These are phyloP conservation scores for Aleiodes testaceus DNA, from an alignment of 2,888 invertebrate genomes.

Conservation along the genomic window DNA sequence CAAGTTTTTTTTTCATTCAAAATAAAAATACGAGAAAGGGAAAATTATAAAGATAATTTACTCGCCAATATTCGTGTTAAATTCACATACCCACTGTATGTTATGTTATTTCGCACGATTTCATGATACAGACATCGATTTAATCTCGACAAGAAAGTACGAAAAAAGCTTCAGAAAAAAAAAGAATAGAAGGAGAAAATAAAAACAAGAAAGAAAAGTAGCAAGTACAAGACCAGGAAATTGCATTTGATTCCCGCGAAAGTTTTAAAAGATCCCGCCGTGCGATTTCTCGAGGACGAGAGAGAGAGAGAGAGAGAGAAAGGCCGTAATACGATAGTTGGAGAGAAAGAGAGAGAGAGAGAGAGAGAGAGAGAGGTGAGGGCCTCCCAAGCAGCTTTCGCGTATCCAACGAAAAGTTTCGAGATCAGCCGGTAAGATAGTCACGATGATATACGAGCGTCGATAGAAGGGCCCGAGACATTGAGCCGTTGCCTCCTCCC, in stretches of 20 bases:
- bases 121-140: conserved; percentile 39
- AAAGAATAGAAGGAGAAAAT: conserved; percentile 30
- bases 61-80: conserved; percentile 4
- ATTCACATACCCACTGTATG: not conserved
- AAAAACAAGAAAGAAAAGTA: conserved; percentile 35
- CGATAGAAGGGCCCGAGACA: conserved; percentile 69
- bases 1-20: conserved; percentile 1
- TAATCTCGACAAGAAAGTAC: conserved; percentile 29
- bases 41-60: not conserved
- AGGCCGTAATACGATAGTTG: conserved; percentile 53
- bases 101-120: conserved; percentile 33
- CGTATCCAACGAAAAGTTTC: conserved; percentile 48
- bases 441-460: conserved; percentile 68
- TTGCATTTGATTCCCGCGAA: conserved; percentile 59
- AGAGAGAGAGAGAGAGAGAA: conserved; percentile 44
- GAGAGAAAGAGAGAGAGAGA: conserved; percentile 22
- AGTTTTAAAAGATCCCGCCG: conserved; percentile 44
- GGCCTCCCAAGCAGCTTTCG: conserved; percentile 42
- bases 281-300: conserved; percentile 47
- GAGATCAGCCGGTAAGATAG: conserved; percentile 43
- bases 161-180: conserved; percentile 40
- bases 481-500: conserved; percentile 54
- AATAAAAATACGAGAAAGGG: conserved; percentile 38
- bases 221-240: conserved; percentile 58
- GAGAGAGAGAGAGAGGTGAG: conserved; percentile 11